Percentiles rank a stretch among this genome's conserved stretches.
phyloP scores from a whole-genome alignment of 1,140 invertebrate genomes.

The Macrobrachium rosenbergii region DNA sequence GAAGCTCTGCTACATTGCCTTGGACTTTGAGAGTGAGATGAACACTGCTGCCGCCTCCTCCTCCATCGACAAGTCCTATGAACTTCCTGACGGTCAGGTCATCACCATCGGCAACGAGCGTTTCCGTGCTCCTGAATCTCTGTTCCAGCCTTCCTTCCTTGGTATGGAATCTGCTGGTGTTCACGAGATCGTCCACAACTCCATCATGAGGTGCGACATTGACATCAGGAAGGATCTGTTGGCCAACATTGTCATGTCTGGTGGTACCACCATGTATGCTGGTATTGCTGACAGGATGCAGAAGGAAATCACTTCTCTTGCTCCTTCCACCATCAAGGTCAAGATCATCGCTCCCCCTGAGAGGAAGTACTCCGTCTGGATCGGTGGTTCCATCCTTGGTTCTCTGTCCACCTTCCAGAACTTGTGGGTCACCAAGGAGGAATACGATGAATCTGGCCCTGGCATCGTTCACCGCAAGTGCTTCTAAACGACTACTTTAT shows the following conservation, averaged over 20 bases:
- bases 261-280: slow-evolving; percentile 78
- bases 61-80: slow-evolving; percentile 70
- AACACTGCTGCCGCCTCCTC: slow-evolving; percentile 69
- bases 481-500: slow-evolving; percentile 71
- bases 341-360: slow-evolving; percentile 71
- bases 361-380: slow-evolving; percentile 60
- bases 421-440: slow-evolving; percentile 57
- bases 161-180: slow-evolving; percentile 87
- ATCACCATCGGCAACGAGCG: slow-evolving; percentile 73
- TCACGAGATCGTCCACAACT: slow-evolving; percentile 89
- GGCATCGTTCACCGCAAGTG: slow-evolving; percentile 76
- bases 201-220: slow-evolving; percentile 91
- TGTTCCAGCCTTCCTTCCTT: slow-evolving; percentile 87
- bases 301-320: slow-evolving; percentile 75
- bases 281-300: slow-evolving; percentile 76
- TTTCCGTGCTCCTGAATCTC: slow-evolving; percentile 87
- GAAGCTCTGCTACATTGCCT: slow-evolving; percentile 90
- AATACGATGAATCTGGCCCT: slow-evolving; percentile 65
- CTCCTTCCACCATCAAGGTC: slow-evolving; percentile 76
- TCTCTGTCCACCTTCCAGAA: slow-evolving; percentile 49
- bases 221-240: slow-evolving; percentile 86
- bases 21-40: slow-evolving; percentile 65
- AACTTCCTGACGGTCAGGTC: slow-evolving; percentile 72
- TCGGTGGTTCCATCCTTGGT: slow-evolving; percentile 52
- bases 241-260: slow-evolving; percentile 82